Evolutionary conservation across 2,888 invertebrate genomes (phyloP), one percentile per base, ranked within the genome.

Genomic region (Agonopterix subpropinquella): DNA sequence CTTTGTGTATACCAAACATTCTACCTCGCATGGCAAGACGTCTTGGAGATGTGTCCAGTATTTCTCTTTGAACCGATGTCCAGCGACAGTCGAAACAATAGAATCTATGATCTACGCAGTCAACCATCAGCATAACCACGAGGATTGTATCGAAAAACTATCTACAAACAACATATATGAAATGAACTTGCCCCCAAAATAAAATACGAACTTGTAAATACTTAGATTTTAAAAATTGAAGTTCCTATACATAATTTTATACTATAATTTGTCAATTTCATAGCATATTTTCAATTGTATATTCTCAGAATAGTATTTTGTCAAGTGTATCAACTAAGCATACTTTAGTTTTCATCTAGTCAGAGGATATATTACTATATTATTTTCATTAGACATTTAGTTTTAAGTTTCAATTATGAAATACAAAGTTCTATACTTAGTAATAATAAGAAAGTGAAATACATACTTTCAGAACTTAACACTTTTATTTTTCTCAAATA

Each of bases 11-110:
- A 89, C 89, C 7, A 89, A 89, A 68, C 89, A 89, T 67, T 89
- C 89, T 0, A 89, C 89, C 1, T 87, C 86, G 1, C 87, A 89
- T 46, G 89, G 89, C 1, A 89, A 89, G 56, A 89, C 89, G 0
- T 89, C 89, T 0, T 89, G 89, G 89, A 63, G 89, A 41, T 89
- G 89, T 62, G 89, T 89, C 8, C 89, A 89, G 55, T 89, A 89
- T 59, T 89, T 89, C 62, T 88, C 89, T 0, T 62, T 89, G n/a
- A 89, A 89, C 58, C 67, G 88, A 54, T 89, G 89, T 67, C 89
- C 89, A 1, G 89, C 89, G 1, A 89, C 89, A 0, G 84, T 89
- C 0, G 89, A 89, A 58, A 89, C 89, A 1, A 82, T 89, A 68
- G 87, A 88, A 49, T 60, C 83, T 1, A 82, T 86, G 82, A 86